Conservation (phyloP, 2,888 invertebrate species). For the Sarcophaga caerulescens region DNA sequence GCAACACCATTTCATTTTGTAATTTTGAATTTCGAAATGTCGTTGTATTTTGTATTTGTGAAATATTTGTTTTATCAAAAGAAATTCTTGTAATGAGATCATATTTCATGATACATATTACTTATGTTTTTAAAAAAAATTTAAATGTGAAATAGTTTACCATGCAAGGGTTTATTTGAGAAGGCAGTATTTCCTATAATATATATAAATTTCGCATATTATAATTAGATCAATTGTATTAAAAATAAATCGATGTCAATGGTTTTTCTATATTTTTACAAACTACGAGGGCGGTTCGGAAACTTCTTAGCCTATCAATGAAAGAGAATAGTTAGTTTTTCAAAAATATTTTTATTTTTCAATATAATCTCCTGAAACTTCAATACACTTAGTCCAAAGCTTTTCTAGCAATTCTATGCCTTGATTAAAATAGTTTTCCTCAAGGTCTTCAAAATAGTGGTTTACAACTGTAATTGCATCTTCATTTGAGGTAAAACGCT, state of each 20-base stretch:
- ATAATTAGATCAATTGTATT: conserved; percentile 21
- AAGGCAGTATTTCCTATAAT: background rate
- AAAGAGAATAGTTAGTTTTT: too few species aligned
- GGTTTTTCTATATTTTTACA: conserved; percentile 56
- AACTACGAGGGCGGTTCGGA: too few species aligned
- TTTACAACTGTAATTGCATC: too few species aligned
- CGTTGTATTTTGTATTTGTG: background rate
- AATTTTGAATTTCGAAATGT: conserved; percentile 29
- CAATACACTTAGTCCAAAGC: too few species aligned
- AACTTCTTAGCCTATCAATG: too few species aligned
- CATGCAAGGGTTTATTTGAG: background rate
- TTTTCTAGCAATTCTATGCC: too few species aligned
- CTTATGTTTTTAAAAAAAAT: background rate
- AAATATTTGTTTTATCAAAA: background rate
- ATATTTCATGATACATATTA: conserved; percentile 36
- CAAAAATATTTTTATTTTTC: too few species aligned
- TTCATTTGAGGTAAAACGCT: too few species aligned
- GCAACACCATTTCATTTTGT: conserved; percentile 30
- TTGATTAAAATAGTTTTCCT: too few species aligned
- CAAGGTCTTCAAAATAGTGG: too few species aligned
- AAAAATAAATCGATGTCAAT: conserved; percentile 21
- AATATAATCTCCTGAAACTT: too few species aligned
- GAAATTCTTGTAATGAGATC: conserved; percentile 52
- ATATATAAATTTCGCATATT: background rate
- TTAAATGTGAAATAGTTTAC: too few species aligned